Evolutionary conservation across 37 sponge, comb jelly and placozoan species (phyloP), one percentile per base, ranked within the genome.

Genomic region (Hexactinellida sp.): DNA sequence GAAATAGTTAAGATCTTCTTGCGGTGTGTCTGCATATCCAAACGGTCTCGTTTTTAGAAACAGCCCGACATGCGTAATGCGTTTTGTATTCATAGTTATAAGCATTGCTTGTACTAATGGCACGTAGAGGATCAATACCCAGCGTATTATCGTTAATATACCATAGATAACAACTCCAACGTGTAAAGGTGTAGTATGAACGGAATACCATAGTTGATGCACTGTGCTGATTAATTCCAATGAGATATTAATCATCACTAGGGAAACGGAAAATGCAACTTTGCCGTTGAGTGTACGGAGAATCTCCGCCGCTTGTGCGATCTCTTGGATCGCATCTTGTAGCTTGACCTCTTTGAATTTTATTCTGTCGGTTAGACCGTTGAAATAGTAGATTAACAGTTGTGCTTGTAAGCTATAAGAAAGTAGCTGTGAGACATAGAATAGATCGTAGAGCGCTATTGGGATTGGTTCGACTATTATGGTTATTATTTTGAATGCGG

Each of bases 1-100:
- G 34, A 63, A 63, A 23, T 63, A 63, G 76, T 63, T 63, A 63
- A 63, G 76, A 7, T 63, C 76, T 63, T 63, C 76, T 28, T 63
- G 76, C 34, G 76, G 13, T 28, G 76, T 63, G 3, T 63, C 76
- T 63, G 76, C 76, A 63, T 63, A 63, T 63, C 76, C 76, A 63
- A 32, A 63, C 30, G 76, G 76, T n/a, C 76, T 63, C 5, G 76
- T 63, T 63, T 63, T 63, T 25, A 63, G 34, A 7, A 63, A 32
- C 5, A 63, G 34, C 3, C 76, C 76, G 5, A 63, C 76, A 25
- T 63, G 21, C 76, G 13, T n/a, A 32, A 63, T 28, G 13, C 76
- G 76, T n/a, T 63, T 63, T n/a, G 28, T n/a, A 63, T 23, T 28
- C 1, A 63, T 63, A 7, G 76, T 63, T 25, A 63, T 63, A 21